A percentile compares a stretch with the other conserved stretches of the same genome.
Evolutionary conservation across 2,888 invertebrate genomes (phyloP).

Genomic region (Ornithoptera priamus): DNA sequence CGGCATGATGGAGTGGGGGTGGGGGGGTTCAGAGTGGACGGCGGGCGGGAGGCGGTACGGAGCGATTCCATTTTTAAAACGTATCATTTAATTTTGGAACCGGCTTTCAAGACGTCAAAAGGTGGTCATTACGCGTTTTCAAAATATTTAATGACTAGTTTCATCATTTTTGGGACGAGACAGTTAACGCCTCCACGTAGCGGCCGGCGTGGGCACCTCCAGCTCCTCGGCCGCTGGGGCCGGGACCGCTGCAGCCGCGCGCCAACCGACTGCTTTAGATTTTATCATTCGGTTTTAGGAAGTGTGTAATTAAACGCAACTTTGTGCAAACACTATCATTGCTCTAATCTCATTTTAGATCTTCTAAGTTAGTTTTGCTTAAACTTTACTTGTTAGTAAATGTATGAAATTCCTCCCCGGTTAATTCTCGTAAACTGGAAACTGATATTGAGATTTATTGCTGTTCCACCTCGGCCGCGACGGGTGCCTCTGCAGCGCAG

Average conservation of each 20-base stretch:
- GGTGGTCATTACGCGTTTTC: slow-evolving; percentile 79
- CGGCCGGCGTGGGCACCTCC: not conserved
- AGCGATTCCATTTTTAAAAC: slow-evolving; percentile 80
- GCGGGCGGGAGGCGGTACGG: slow-evolving; percentile 77
- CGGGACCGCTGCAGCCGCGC: not conserved
- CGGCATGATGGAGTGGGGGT: slow-evolving; percentile 34
- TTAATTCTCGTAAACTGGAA: no score
- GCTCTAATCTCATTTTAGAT: no score
- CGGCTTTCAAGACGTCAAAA: slow-evolving; percentile 79
- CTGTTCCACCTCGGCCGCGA: no score
- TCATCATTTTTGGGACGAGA: slow-evolving; percentile 53
- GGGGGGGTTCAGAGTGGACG: slow-evolving; percentile 63
- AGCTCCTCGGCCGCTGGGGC: not conserved
- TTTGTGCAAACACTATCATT: slow-evolving; percentile 5
- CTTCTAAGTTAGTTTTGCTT: no score
- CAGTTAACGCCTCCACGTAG: slow-evolving; percentile 65
- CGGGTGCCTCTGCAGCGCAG: no score
- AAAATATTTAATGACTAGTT: slow-evolving; percentile 43
- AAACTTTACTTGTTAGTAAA: no score
- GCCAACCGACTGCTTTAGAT: slow-evolving; percentile 4
- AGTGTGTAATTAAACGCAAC: slow-evolving; percentile 24
- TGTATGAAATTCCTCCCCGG: no score
- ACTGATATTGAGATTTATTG: no score
- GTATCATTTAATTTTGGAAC: slow-evolving; percentile 80
- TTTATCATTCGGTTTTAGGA: slow-evolving; percentile 14